phyloP scores from a whole-genome alignment of 2,797 vertebrate species.

The Bucorvus abyssinicus region DNA sequence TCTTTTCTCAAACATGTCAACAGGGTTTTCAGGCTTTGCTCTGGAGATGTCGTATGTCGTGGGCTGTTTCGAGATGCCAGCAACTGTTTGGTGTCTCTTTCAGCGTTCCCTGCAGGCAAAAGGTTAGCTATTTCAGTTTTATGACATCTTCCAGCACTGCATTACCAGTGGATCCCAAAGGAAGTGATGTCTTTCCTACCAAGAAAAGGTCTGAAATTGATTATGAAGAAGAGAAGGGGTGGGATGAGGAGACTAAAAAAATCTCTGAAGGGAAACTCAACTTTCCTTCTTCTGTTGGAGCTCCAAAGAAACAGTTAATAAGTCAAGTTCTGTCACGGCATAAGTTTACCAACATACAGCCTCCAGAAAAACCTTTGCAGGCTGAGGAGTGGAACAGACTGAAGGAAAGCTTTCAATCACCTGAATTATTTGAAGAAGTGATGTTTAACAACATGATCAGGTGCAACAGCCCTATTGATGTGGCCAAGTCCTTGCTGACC shows the following conservation, averaged over 20 bases:
- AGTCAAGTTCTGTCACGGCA: neutral
- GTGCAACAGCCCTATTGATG: slow-evolving; percentile 71
- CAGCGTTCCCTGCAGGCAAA: neutral
- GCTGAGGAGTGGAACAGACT: slow-evolving; percentile 83
- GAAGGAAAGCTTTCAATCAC: slow-evolving; percentile 62
- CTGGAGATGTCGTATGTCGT: slow-evolving; percentile 6
- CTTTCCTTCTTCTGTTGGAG: slow-evolving; percentile 82
- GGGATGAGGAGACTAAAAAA: neutral
- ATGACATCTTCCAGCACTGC: neutral
- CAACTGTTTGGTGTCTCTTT: neutral
- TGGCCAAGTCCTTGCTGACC: slow-evolving; percentile 90
- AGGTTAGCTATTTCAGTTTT: slow-evolving; percentile 45
- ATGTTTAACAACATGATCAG: slow-evolving; percentile 78
- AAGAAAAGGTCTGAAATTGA: slow-evolving; percentile 13
- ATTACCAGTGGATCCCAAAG: slow-evolving; percentile 32
- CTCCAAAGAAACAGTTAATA: slow-evolving; percentile 76
- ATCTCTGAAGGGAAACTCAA: neutral
- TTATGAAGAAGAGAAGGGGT: neutral
- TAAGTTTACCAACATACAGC: slow-evolving; percentile 43
- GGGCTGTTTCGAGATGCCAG: neutral
- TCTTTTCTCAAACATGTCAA: slow-evolving; percentile 16
- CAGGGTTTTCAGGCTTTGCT: slow-evolving; percentile 56
- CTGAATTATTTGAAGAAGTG: slow-evolving; percentile 76
- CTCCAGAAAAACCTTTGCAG: slow-evolving; percentile 78
- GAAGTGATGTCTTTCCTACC: neutral